Conservation (phyloP, 2,888 invertebrate species). For the Dilophus febrilis region DNA sequence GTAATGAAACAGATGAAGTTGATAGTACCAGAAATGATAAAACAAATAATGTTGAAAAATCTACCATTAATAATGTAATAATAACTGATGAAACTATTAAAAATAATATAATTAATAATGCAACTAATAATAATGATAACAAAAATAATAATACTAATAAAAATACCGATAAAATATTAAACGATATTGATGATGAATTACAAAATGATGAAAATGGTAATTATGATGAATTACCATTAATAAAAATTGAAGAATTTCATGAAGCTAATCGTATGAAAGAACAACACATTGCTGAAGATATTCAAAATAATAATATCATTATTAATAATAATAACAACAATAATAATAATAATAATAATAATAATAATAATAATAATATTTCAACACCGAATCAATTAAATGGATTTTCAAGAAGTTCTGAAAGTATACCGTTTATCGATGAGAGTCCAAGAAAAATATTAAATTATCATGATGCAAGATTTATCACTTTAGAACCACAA, state of each 20-base stretch:
- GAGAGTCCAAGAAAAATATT: slow-evolving; percentile 1
- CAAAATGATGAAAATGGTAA: slow-evolving; percentile 5
- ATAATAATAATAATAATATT: not conserved
- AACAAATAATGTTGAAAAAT: not conserved
- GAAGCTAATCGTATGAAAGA: not conserved
- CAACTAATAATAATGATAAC: not conserved
- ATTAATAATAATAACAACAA: not conserved
- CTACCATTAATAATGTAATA: not conserved
- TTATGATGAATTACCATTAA: slow-evolving; percentile 7
- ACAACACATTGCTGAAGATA: not conserved
- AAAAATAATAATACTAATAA: too few species aligned
- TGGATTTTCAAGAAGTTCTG: slow-evolving; percentile 4
- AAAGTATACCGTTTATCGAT: slow-evolving; percentile 8
- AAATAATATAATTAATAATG: not conserved
- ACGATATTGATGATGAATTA: too few species aligned
- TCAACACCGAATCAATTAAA: too few species aligned
- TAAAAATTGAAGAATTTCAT: slow-evolving; percentile 3
- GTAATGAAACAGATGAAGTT: not conserved
- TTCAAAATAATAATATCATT: slow-evolving; percentile 1
- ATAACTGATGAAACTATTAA: not conserved
- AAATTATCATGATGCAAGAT: slow-evolving; percentile 4
- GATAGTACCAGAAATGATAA: not conserved
- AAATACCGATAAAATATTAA: not conserved
- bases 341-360: not conserved
- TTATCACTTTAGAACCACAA: slow-evolving; percentile 4